Conservation (phyloP, 2,113 vertebrate genomes). For the Eudorcas thomsonii region DNA sequence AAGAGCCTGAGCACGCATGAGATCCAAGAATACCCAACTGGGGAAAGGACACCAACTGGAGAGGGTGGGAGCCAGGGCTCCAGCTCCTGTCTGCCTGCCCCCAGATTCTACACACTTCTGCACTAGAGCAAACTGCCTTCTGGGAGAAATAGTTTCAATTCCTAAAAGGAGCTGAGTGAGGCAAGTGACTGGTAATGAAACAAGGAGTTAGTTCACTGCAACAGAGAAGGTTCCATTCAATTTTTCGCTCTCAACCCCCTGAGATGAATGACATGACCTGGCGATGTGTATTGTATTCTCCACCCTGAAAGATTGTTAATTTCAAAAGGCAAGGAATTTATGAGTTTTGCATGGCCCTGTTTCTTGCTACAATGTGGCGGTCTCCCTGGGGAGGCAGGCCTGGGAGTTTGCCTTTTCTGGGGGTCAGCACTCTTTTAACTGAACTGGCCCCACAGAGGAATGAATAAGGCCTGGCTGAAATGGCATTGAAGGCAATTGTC, state of each 20-base stretch:
- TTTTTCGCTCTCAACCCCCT: background rate
- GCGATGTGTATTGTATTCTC: background rate
- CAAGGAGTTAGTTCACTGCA: background rate
- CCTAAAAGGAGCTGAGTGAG: background rate
- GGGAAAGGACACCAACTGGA: background rate
- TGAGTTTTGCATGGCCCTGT: background rate
- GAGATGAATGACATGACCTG: background rate
- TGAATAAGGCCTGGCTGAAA: background rate
- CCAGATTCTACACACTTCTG: background rate
- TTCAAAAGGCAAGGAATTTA: background rate
- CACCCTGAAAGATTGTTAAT: background rate
- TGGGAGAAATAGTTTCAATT: background rate
- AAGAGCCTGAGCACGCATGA: fast-evolving
- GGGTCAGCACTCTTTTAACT: background rate
- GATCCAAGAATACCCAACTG: fast-evolving
- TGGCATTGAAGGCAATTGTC: background rate
- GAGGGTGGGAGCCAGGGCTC: fast-evolving
- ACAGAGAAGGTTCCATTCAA: fast-evolving
- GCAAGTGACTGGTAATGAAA: background rate
- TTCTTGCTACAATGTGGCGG: background rate
- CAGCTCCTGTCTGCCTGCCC: background rate
- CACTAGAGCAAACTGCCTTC: background rate
- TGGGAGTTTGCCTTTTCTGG: background rate
- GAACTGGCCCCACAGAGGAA: background rate
- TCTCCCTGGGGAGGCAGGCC: background rate